Evolutionary conservation across 2,113 vertebrate genomes (phyloP), one percentile per base, ranked within the genome.

Genomic region (Cochlearius cochlearius): DNA sequence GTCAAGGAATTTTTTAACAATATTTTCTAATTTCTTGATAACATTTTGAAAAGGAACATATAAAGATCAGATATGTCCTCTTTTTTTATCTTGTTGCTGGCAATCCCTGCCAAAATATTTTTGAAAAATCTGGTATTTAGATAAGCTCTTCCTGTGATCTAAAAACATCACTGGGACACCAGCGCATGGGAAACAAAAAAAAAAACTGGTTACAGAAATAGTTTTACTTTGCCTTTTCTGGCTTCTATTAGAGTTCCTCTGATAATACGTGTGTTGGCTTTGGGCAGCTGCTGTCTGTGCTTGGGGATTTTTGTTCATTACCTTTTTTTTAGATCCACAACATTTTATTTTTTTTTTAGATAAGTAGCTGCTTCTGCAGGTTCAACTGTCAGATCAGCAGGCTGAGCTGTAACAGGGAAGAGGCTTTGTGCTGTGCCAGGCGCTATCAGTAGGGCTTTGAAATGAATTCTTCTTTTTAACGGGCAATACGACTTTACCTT

Each of bases 391-490:
- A 71, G 64, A 86, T 74, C 90, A 81, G 36, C 25, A 86, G 53
- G 26, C 27, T 71, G 47, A 80, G 52, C 39, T 82, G 67, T 56
- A 86, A 83, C 4, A 59, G 12, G 29, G 60, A 92, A 81, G 43
- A 60, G 20, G 5, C 5, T 82, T 94, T 78, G 38, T 91, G 49
- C 18, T 74, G n/a, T 59, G 43, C 22, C 68, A 78, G 75, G 22
- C 39, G 56, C 32, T 79, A 73, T 71, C 39, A 87, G 47, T 18
- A 5, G 41, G 49, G 29, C 53, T 95, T 92, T 90, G 86, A 88
- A 94, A 91, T 52, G 8, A 93, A 88, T 60, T 90, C 30, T 73
- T 81, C 29, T 80, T 82, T 89, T 80, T 86, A 91, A 90, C 72
- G n/a, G 88, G 27, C 45, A 74, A 38, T 38, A 85, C 4, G 2